phyloP scores from a whole-genome alignment of 2,113 vertebrate genomes.

The Propithecus coquereli region DNA sequence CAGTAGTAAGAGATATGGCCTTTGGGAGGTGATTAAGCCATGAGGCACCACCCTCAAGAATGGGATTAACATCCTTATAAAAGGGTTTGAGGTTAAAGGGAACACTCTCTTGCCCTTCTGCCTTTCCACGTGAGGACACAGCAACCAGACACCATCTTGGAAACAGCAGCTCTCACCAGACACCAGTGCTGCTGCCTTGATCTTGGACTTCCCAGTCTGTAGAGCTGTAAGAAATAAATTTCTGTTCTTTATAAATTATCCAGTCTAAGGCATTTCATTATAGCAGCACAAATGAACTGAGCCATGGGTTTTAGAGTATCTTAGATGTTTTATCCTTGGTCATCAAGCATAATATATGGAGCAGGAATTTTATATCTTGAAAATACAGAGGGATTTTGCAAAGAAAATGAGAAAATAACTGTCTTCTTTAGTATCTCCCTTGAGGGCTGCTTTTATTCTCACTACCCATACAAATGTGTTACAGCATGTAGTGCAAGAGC shows the following conservation, averaged over 20 bases:
- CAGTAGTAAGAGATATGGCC: not conserved
- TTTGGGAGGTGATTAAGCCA: not conserved
- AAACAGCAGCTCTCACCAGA: not conserved
- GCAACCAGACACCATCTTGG: not conserved
- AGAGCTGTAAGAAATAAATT: not conserved
- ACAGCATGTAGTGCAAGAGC: not conserved
- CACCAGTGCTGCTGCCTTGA: not conserved
- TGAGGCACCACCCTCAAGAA: not conserved
- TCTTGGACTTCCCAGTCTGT: not conserved
- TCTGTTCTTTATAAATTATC: not conserved
- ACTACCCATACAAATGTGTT: not conserved
- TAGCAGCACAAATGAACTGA: not conserved
- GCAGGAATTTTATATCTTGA: not conserved
- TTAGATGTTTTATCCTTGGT: not conserved
- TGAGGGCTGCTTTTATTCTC: not conserved
- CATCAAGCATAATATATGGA: not conserved
- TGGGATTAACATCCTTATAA: not conserved
- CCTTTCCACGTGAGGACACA: not conserved
- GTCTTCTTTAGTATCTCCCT: not conserved
- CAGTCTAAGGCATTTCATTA: not conserved
- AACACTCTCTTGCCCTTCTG: not conserved
- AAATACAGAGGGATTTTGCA: not conserved
- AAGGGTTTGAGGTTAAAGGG: not conserved
- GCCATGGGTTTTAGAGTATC: not conserved
- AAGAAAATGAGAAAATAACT: not conserved